phyloP scores from a whole-genome alignment of 2,888 invertebrate species.

The Deilephila elpenor region DNA sequence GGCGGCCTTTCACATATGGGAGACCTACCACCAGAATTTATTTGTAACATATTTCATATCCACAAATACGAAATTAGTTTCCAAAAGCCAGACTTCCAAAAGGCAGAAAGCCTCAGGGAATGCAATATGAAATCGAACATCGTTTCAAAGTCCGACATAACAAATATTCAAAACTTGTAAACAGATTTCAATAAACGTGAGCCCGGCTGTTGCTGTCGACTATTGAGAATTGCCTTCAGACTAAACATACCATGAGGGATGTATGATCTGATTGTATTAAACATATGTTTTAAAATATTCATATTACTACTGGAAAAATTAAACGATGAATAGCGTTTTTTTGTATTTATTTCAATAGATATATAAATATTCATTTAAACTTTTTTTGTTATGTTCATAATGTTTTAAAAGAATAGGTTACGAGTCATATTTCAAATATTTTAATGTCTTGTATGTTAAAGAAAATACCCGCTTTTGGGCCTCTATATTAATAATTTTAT shows the following conservation, averaged over 20 bases:
- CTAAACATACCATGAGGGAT: not conserved
- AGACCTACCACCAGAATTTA: no score
- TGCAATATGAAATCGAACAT: not conserved
- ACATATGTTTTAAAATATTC: not conserved
- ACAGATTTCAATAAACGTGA: constrained; percentile 19
- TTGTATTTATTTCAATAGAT: no score
- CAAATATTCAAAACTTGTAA: constrained; percentile 17
- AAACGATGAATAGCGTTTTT: no score
- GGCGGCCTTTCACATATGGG: no score
- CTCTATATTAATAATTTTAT: no score
- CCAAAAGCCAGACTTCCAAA: not conserved
- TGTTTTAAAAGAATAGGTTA: no score
- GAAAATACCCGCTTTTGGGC: no score
- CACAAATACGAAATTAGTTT: not conserved
- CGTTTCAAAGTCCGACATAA: not conserved
- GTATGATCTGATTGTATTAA: not conserved
- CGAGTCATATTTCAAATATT: no score
- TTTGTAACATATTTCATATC: not conserved
- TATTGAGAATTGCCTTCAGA: not conserved
- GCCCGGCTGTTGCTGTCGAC: not conserved
- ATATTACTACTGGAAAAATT: not conserved
- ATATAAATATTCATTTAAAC: no score
- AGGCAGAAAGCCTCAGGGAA: not conserved
- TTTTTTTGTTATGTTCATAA: no score
- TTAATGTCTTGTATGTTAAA: no score